Conservation (phyloP, 2,113 vertebrate genomes). For the Grantiella picta region DNA sequence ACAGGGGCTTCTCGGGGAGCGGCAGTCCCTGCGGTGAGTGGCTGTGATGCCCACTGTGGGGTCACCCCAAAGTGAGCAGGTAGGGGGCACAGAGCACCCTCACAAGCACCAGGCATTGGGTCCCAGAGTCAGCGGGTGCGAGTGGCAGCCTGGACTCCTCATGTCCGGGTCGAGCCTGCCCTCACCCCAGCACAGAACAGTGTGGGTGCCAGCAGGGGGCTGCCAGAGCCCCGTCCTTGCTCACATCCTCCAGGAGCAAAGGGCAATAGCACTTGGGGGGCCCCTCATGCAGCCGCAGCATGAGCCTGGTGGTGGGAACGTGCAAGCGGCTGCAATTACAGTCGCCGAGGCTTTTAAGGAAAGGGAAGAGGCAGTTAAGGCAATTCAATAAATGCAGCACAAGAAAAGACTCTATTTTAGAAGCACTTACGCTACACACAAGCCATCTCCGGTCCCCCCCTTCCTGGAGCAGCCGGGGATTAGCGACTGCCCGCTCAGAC, state of each 20-base stretch:
- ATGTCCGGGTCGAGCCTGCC: fast-evolving
- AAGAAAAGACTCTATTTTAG: constrained; percentile 12
- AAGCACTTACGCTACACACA: background rate
- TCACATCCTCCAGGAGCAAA: background rate
- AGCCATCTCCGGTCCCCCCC: background rate
- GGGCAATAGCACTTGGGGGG: background rate
- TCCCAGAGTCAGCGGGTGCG: background rate
- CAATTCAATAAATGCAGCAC: background rate
- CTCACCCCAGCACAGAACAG: background rate
- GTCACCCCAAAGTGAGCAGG: background rate
- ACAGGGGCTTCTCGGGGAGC: background rate
- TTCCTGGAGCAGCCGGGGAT: background rate
- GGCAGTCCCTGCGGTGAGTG: background rate
- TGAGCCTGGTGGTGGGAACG: background rate
- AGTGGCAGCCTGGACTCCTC: background rate
- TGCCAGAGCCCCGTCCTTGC: background rate
- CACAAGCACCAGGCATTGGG: no score
- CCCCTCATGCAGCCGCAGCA: fast-evolving
- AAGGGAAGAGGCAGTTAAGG: background rate
- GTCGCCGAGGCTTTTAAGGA: background rate
- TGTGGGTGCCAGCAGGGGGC: background rate
- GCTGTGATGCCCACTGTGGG: fast-evolving
- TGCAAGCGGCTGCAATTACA: background rate
- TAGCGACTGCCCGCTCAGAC: background rate
- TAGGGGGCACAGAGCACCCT: background rate